Base-by-base conservation (phyloP, 2,113 vertebrate species). In the Heptranchias perlo region DNA sequence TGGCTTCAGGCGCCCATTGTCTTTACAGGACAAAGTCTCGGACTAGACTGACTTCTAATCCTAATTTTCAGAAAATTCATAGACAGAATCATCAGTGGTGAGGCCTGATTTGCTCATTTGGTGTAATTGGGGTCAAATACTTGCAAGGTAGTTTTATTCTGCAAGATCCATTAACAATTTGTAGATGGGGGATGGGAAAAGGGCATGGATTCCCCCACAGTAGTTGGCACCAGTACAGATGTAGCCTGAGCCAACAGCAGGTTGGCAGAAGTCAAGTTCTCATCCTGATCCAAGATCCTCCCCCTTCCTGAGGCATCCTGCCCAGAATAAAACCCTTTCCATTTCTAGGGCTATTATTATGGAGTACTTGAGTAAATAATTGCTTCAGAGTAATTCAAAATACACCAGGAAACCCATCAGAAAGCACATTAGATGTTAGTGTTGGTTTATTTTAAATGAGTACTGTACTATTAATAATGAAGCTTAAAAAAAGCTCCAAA, bases 361-460 rank as follows among this genome's bases (percentile, higher is more conserved):
- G 3, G 35, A n/a, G 13, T 82, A 82, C 76, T 82, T 82, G 76
- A 82, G 76, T 82, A 82, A 82, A 44, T 82, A 82, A 82, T 82
- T 82, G 76, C 76, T 44, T 82, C 76, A 44, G 76, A 82, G 76
- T 39, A 13, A 82, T 44, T 82, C 76, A 82, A 82, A 82, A 82
- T 44, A 39, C n/a, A 82, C 76, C 39, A 82, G 76, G 44, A 82
- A 82, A 82, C 44, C 76, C 76, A 82, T 82, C 76, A 82, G n/a
- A n/a, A 82, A 44, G 76, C 44, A 82, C 76, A 82, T 82, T n/a
- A 82, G 76, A 82, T 82, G 76, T 82, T n/a, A 82, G 76, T 82
- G 76, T 82, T 82, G 76, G 76, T 39, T 82, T 82, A 82, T 82
- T 82, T 82, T 82, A 44, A 82, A 44, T 82, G 76, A 82, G 76